These are phyloP conservation scores for Panthera uncia DNA, from an alignment of 2,113 vertebrate genomes.

Conservation along the genomic window DNA sequence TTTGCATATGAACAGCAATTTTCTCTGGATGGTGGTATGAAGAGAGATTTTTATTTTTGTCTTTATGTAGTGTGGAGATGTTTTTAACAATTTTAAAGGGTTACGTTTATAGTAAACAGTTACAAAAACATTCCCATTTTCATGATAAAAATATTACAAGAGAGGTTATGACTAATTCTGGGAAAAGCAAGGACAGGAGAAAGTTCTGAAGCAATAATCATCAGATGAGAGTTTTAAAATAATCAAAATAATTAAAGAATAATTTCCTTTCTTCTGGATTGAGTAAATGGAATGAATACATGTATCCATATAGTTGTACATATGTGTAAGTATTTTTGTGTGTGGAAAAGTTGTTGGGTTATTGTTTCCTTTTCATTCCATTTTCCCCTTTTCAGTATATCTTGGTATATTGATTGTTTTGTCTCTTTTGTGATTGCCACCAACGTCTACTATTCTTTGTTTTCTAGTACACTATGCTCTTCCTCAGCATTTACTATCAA, in stretches of 20 bases:
- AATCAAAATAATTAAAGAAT: constrained; percentile 1
- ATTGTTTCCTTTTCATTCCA: background rate
- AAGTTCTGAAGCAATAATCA: background rate
- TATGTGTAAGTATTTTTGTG: background rate
- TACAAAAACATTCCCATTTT: background rate
- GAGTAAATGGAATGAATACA: background rate
- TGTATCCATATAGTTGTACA: background rate
- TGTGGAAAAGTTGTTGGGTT: background rate
- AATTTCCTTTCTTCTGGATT: background rate
- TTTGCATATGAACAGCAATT: background rate
- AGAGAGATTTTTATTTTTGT: background rate
- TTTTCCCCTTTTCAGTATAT: background rate
- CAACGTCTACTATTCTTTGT: background rate
- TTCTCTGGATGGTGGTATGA: background rate
- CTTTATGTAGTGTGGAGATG: background rate
- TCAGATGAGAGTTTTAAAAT: background rate
- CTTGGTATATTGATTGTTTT: background rate
- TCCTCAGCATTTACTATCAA: background rate
- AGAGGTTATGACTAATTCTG: background rate
- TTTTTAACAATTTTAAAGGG: background rate
- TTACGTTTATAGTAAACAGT: background rate
- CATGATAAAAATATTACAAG: background rate
- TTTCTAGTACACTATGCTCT: background rate
- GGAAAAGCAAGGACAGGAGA: background rate
- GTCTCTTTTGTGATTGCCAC: background rate